phyloP scores from a whole-genome alignment of 2,888 invertebrate species.

The Eulithis testata region DNA sequence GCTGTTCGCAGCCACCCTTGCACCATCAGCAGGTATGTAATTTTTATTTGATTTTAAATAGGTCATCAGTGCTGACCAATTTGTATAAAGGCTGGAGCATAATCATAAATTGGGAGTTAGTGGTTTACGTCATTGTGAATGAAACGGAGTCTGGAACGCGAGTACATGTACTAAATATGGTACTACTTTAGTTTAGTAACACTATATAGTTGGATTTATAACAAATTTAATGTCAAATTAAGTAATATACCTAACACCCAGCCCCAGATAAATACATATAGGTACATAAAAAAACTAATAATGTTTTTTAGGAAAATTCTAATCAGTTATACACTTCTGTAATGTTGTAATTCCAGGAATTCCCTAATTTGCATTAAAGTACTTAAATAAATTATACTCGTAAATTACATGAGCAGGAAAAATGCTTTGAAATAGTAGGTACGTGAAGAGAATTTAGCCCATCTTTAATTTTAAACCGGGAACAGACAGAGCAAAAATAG shows the following conservation, averaged over 20 bases:
- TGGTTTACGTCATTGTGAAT: conserved; percentile 4
- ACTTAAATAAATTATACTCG: neutral
- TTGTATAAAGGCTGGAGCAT: conserved; percentile 9
- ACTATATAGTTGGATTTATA: no score
- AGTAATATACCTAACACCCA: no score
- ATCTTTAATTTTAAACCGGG: conserved; percentile 30
- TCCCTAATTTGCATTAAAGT: neutral
- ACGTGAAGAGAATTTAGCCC: conserved; percentile 19
- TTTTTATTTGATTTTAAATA: conserved; percentile 11
- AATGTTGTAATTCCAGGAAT: neutral
- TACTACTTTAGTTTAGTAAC: no score
- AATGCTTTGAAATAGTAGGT: conserved; percentile 1
- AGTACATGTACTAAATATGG: neutral
- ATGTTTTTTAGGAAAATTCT: neutral
- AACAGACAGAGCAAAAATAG: conserved; percentile 36
- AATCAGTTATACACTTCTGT: no score
- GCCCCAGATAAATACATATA: neutral
- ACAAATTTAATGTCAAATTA: no score
- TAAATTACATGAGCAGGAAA: neutral
- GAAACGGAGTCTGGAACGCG: neutral
- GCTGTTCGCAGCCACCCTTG: conserved; percentile 80
- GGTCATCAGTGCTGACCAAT: neutral
- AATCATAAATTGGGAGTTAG: conserved; percentile 7
- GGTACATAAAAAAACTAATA: neutral
- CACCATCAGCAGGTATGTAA: conserved; percentile 83